Percentiles rank a stretch among this genome's conserved stretches.
Conservation (phyloP, 2,113 vertebrate species). For the Paradoxurus hermaphroditus region DNA sequence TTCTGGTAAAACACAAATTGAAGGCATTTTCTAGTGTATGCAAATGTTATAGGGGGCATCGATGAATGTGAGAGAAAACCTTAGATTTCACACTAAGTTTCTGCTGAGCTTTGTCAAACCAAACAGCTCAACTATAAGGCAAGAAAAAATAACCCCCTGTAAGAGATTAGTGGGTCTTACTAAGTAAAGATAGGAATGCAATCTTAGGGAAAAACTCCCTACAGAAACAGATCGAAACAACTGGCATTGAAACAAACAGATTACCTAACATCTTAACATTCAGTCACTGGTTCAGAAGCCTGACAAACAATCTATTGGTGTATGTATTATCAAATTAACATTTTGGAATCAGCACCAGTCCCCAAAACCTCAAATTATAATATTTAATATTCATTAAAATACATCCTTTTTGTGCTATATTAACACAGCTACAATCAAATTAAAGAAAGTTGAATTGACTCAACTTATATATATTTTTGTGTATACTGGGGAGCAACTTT, state of each 20-base stretch:
- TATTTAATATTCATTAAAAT: slow-evolving; percentile 79
- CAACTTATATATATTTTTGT: slow-evolving; percentile 75
- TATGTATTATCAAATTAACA: slow-evolving; percentile 61
- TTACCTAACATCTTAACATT: slow-evolving; percentile 70
- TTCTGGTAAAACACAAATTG: slow-evolving; percentile 76
- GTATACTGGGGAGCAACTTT: slow-evolving; percentile 75
- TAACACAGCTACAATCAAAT: slow-evolving; percentile 75
- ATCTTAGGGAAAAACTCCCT: slow-evolving; percentile 28
- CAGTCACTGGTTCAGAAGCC: slow-evolving; percentile 75
- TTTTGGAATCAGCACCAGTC: slow-evolving; percentile 77
- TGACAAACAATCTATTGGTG: slow-evolving; percentile 69
- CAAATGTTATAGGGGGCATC: slow-evolving; percentile 72
- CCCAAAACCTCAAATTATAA: slow-evolving; percentile 80
- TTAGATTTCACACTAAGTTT: slow-evolving; percentile 78
- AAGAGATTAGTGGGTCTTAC: slow-evolving; percentile 47
- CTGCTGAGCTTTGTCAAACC: slow-evolving; percentile 77
- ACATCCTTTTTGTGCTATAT: slow-evolving; percentile 79
- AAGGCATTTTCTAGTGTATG: slow-evolving; percentile 79
- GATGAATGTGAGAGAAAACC: slow-evolving; percentile 71
- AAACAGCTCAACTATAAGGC: slow-evolving; percentile 78
- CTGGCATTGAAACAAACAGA: slow-evolving; percentile 69
- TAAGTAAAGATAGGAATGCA: slow-evolving; percentile 60
- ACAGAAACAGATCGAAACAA: slow-evolving; percentile 45
- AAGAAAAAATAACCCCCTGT: slow-evolving; percentile 73
- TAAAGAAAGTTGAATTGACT: slow-evolving; percentile 72